phyloP scores from a whole-genome alignment of 1,140 invertebrate genomes.

The Drosophila yakuba region DNA sequence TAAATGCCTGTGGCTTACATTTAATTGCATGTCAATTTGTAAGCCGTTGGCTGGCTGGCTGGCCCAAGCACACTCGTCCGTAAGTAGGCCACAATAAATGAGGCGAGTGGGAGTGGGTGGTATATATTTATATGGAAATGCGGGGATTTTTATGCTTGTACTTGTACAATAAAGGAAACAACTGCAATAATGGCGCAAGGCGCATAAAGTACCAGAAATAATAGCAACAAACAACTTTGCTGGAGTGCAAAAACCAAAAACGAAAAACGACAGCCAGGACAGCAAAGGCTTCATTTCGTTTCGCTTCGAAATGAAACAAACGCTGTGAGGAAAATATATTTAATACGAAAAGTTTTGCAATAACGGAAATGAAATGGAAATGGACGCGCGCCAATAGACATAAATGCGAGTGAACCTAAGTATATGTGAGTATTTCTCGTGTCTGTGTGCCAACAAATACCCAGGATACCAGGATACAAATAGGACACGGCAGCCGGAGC shows the following conservation, averaged over 20 bases:
- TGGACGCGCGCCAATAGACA: constrained; percentile 82
- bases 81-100: constrained; percentile 64
- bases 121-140: constrained; percentile 72
- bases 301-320: constrained; percentile 74
- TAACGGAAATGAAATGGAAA: constrained; percentile 83
- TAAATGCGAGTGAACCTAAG: constrained; percentile 69
- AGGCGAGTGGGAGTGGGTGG: constrained; percentile 27
- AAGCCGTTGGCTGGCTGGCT: constrained; percentile 2
- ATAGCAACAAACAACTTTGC: constrained; percentile 74
- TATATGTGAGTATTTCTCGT: constrained; percentile 15
- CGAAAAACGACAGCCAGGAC: constrained; percentile 19
- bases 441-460: constrained; percentile 30
- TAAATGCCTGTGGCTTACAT: constrained; percentile 67
- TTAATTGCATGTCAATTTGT: constrained; percentile 79
- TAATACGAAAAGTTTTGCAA: constrained; percentile 83
- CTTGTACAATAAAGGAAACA: constrained; percentile 76
- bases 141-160: constrained; percentile 71
- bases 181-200: constrained; percentile 74
- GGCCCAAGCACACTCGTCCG: constrained; percentile 34
- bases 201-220: constrained; percentile 79
- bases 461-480: constrained; percentile 75
- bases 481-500: constrained; percentile 71
- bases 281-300: constrained; percentile 48
- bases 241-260: constrained; percentile 72
- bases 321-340: constrained; percentile 74